These are phyloP conservation scores for Xestia c-nigrum DNA, from an alignment of 2,888 invertebrate genomes.

Conservation along the genomic window DNA sequence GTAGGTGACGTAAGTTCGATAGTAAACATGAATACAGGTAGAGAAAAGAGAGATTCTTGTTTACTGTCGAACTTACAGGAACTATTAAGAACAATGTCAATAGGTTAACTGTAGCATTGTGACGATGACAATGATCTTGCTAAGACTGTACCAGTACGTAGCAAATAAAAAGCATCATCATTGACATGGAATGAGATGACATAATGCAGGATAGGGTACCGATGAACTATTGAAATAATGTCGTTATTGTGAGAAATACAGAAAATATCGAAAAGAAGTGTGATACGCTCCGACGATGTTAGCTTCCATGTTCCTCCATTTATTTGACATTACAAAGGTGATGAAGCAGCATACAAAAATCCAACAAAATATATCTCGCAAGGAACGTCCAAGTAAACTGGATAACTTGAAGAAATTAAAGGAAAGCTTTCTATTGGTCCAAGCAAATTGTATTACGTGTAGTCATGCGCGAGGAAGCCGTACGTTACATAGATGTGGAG, in stretches of 20 bases:
- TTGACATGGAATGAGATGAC: not conserved
- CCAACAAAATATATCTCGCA: not conserved
- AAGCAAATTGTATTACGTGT: constrained; percentile 63
- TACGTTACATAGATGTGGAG: constrained; percentile 50
- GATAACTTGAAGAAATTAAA: constrained; percentile 52
- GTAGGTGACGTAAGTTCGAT: not conserved
- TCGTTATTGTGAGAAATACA: not conserved
- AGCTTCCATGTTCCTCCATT: not conserved
- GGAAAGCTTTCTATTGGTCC: constrained; percentile 60
- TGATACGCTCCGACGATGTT: not conserved
- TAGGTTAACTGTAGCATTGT: not conserved
- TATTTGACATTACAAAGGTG: not conserved
- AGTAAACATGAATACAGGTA: not conserved
- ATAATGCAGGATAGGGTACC: not conserved
- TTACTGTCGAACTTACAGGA: not conserved
- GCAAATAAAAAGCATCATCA: not conserved
- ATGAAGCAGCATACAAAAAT: not conserved
- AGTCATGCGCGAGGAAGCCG: constrained; percentile 62
- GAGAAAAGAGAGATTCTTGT: no score
- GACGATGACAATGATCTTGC: not conserved
- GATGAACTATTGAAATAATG: not conserved
- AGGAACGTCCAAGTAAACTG: constrained; percentile 31
- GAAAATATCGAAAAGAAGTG: not conserved
- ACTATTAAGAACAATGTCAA: not conserved
- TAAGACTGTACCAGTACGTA: not conserved